These are phyloP conservation scores for Andrena cerasifolii DNA, from an alignment of 1,140 invertebrate genomes.

Conservation along the genomic window DNA sequence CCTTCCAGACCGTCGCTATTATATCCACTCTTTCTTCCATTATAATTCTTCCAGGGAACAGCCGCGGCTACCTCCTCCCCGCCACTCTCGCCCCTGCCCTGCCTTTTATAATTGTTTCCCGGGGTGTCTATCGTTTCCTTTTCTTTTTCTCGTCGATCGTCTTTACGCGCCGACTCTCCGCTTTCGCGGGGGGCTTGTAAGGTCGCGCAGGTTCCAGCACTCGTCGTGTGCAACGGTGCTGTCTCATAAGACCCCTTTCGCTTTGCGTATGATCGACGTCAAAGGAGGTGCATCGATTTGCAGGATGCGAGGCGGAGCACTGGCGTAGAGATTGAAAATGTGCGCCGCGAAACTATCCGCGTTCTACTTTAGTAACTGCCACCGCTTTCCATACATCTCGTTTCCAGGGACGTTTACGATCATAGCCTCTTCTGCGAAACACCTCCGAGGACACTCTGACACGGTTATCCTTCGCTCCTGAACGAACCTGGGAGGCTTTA, in stretches of 20 bases:
- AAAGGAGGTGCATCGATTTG: no score
- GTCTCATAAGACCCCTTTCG: no score
- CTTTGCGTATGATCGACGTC: no score
- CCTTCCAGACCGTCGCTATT: constrained; percentile 55
- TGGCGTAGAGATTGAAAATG: neutral
- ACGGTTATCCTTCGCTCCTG: constrained; percentile 14
- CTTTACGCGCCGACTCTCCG: constrained; percentile 5
- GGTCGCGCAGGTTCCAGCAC: neutral
- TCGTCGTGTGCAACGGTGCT: neutral
- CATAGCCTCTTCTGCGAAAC: constrained; percentile 28
- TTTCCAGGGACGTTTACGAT: constrained; percentile 32
- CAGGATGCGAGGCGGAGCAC: neutral
- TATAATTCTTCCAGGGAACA: constrained; percentile 67
- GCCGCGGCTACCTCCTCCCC: constrained; percentile 24
- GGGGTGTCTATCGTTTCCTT: constrained; percentile 39
- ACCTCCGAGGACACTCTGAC: constrained; percentile 21
- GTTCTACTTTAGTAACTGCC: neutral
- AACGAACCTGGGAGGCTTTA: constrained; percentile 10
- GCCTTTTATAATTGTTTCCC: constrained; percentile 64
- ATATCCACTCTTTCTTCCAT: constrained; percentile 67
- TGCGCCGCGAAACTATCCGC: neutral
- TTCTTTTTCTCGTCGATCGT: constrained; percentile 4
- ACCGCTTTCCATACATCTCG: constrained; percentile 17
- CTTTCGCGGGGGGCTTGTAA: no score
- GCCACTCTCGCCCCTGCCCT: no score